A percentile compares a stretch with the other conserved stretches of the same genome.
Conservation (phyloP, 2,888 invertebrate species). For the Sisyra terminalis region DNA sequence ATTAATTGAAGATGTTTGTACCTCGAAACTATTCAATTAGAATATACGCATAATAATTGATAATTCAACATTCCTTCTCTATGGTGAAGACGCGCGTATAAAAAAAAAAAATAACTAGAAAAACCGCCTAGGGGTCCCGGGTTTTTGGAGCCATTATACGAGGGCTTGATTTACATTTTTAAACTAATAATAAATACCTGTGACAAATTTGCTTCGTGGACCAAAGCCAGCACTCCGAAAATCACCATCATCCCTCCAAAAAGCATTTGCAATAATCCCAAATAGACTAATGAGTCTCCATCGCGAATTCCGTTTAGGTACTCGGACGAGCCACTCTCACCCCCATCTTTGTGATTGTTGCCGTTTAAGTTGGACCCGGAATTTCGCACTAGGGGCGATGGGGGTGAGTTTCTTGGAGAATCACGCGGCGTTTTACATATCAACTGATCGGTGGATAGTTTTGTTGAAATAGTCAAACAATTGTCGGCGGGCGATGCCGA, state of each 20-base stretch:
- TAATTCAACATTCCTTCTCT: no score
- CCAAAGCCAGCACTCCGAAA: slow-evolving; percentile 43
- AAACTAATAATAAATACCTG: slow-evolving; percentile 17
- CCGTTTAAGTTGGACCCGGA: background rate
- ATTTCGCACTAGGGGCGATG: slow-evolving; percentile 13
- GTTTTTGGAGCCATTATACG: no score
- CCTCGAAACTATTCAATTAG: no score
- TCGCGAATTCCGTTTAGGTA: slow-evolving; percentile 22
- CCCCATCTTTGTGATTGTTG: background rate
- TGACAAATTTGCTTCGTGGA: slow-evolving; percentile 36
- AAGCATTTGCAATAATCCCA: slow-evolving; percentile 41
- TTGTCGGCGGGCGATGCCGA: slow-evolving; percentile 1
- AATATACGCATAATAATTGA: no score
- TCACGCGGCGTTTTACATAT: slow-evolving; percentile 36
- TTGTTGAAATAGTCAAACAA: slow-evolving; percentile 18
- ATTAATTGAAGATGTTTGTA: no score
- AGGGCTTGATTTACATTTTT: no score
- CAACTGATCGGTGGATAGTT: slow-evolving; percentile 35
- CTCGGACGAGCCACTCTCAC: slow-evolving; percentile 4
- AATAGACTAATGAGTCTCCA: slow-evolving; percentile 29
- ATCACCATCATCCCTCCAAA: slow-evolving; percentile 44
- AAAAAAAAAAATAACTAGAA: no score
- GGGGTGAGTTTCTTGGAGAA: slow-evolving; percentile 17
- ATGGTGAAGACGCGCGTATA: no score
- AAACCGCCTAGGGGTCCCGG: no score